Percentiles rank a stretch among this genome's conserved stretches.
These are phyloP conservation scores for Sinocyclocheilus maitianheensis DNA, from an alignment of 2,113 vertebrate species.

Conservation along the genomic window DNA sequence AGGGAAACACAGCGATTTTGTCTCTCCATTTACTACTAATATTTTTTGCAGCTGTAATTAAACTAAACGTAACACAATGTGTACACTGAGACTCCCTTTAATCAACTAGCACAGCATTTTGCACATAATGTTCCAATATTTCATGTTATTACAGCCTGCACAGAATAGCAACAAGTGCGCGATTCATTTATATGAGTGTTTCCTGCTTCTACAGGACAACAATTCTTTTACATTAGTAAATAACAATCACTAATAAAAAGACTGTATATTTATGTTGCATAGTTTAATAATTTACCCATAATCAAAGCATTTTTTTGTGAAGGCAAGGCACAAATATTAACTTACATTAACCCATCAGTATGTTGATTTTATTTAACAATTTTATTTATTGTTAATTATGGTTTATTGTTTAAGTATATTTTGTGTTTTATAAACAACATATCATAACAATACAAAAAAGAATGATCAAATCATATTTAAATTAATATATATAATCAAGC, in stretches of 20 bases:
- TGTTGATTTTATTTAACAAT: background rate
- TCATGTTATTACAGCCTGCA: background rate
- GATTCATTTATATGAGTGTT: background rate
- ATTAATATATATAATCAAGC: background rate
- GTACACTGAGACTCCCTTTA: background rate
- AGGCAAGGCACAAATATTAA: background rate
- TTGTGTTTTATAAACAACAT: background rate
- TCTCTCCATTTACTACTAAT: background rate
- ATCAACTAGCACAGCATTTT: background rate
- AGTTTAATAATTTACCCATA: too few species aligned
- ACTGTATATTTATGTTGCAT: background rate
- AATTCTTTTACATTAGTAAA: background rate
- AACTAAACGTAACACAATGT: slow-evolving; percentile 1
- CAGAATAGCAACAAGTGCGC: background rate
- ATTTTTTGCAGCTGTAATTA: background rate
- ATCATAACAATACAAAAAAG: background rate
- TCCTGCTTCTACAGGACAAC: background rate
- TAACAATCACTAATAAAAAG: background rate
- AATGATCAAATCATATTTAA: background rate
- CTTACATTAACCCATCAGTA: background rate
- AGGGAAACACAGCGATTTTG: too few species aligned
- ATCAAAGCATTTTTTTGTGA: too few species aligned
- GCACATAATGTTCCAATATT: background rate
- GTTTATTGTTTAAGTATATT: background rate
- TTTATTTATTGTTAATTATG: background rate